A percentile compares a stretch with the other conserved stretches of the same genome.
Evolutionary conservation across 2,113 vertebrate species (phyloP).

Genomic region (Stomatorhinus ivindoensis): DNA sequence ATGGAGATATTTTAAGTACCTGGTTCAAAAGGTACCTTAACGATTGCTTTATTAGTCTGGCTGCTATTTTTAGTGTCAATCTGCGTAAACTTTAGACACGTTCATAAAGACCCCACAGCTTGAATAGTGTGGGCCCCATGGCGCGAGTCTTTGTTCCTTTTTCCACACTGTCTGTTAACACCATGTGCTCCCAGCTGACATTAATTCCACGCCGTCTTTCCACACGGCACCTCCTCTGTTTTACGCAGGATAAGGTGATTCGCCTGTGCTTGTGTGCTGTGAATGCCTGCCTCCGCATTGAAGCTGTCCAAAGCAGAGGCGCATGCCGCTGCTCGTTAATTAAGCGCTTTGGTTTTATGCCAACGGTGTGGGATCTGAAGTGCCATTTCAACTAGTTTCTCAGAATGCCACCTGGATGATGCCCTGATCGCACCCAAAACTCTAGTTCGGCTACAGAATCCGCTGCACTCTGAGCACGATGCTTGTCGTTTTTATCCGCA

Average conservation of each 20-base stretch:
- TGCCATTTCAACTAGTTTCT: neutral
- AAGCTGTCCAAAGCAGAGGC: conserved; percentile 42
- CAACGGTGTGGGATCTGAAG: neutral
- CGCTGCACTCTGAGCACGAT: neutral
- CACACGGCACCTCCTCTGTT: conserved; percentile 52
- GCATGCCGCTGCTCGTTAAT: neutral
- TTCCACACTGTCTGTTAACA: neutral
- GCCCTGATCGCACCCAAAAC: neutral
- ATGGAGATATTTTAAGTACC: neutral
- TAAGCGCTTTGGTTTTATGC: neutral
- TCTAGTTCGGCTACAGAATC: neutral
- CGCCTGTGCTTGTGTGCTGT: conserved; percentile 49
- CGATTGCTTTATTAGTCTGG: neutral
- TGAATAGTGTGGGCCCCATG: neutral
- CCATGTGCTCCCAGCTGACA: neutral
- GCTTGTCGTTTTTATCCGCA: neutral
- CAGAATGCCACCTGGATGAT: conserved; percentile 26
- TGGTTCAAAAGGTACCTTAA: neutral
- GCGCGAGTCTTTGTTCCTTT: neutral
- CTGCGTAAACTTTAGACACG: neutral
- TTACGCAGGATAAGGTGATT: conserved; percentile 89
- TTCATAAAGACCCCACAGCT: neutral
- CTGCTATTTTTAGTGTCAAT: neutral
- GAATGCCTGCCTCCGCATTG: conserved; percentile 39
- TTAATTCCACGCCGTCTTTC: conserved; percentile 40